Conservation (phyloP, 2,888 invertebrate species). For the Amphimallon solstitiale region DNA sequence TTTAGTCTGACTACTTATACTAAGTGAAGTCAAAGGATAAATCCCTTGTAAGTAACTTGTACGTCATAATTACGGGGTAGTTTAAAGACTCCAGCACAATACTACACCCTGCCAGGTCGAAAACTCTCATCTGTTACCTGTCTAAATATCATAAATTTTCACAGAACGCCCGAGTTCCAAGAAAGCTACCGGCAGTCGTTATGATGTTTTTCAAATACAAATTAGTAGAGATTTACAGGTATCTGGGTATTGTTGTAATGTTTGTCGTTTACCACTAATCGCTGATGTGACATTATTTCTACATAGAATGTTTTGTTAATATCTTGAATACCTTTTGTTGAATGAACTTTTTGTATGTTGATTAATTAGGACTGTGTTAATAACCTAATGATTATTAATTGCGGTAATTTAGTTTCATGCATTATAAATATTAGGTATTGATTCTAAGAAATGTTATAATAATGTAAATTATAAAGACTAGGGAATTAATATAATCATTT, state of each 20-base stretch:
- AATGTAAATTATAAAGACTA: no score
- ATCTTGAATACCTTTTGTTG: no score
- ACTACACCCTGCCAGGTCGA: neutral
- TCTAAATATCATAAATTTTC: conserved; percentile 36
- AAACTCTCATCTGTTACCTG: conserved; percentile 34
- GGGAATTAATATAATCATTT: no score
- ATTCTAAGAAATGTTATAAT: no score
- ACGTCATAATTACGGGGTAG: conserved; percentile 23
- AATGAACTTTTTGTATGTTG: no score
- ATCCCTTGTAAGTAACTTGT: conserved; percentile 16
- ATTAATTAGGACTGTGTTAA: no score
- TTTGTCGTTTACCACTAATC: no score
- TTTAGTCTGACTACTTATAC: neutral
- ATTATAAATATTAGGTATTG: no score
- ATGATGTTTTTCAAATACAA: conserved; percentile 8
- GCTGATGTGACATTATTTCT: no score
- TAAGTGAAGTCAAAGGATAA: conserved; percentile 2
- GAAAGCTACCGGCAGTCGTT: conserved; percentile 13
- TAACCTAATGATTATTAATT: no score
- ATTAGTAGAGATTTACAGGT: conserved; percentile 17
- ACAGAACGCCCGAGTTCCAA: conserved; percentile 19
- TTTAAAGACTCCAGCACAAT: neutral
- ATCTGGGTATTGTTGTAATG: neutral
- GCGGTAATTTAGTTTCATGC: no score
- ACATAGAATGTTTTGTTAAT: no score